Evolutionary conservation across 2,113 vertebrate genomes (phyloP).

Genomic region (Dromiciops gliroides): DNA sequence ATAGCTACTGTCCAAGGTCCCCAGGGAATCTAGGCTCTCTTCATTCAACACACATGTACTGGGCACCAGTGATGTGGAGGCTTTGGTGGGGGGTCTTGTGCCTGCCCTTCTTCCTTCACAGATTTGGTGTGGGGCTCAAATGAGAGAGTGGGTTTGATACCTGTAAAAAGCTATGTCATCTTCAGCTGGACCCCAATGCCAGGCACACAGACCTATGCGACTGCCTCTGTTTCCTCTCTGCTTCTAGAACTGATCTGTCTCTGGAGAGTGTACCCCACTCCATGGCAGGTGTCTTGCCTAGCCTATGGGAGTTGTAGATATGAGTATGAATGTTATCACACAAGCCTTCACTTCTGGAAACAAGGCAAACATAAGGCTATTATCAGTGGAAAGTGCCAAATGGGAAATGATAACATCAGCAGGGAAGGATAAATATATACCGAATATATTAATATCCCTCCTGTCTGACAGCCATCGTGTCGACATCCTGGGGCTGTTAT

Average conservation of each 20-base stretch:
- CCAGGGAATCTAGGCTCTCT: neutral
- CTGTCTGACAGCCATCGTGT: conserved; percentile 51
- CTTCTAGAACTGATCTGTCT: neutral
- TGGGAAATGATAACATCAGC: conserved; percentile 55
- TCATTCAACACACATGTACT: neutral
- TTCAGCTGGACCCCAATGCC: neutral
- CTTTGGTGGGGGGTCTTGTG: neutral
- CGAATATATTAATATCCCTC: conserved; percentile 51
- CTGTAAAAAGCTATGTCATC: neutral
- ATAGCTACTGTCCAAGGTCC: neutral
- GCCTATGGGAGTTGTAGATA: conserved; percentile 6
- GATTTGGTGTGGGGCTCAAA: neutral
- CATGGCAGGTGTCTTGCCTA: conserved; percentile 46
- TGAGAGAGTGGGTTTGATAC: neutral
- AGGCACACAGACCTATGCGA: conserved; percentile 39
- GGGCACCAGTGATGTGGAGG: neutral
- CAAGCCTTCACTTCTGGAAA: conserved; percentile 50
- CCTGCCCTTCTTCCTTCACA: neutral
- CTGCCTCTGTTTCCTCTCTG: conserved; percentile 38
- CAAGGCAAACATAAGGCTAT: conserved; percentile 51
- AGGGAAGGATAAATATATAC: conserved; percentile 58
- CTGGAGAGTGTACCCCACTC: neutral
- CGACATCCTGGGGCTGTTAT: neutral
- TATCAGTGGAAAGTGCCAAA: conserved; percentile 58
- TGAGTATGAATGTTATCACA: conserved; percentile 43